phyloP scores from a whole-genome alignment of 1,140 invertebrate genomes.

The Whitmania pigra region DNA sequence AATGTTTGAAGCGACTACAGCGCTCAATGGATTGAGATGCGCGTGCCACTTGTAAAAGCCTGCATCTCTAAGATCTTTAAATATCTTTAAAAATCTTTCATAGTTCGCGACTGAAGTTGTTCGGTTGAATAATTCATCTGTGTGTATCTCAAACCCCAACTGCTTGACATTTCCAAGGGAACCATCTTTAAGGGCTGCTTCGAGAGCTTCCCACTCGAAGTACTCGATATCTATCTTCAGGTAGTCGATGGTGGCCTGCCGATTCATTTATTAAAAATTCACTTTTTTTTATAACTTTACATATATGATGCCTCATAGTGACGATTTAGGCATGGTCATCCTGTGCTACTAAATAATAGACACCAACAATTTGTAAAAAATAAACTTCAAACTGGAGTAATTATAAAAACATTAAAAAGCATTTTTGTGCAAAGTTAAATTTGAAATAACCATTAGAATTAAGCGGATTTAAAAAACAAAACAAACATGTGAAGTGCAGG shows the following conservation, averaged over 20 bases:
- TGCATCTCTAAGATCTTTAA: slow-evolving; percentile 1
- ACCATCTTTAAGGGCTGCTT: not conserved
- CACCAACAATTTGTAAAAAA: no score
- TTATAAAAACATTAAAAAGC: no score
- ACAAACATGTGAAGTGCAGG: no score
- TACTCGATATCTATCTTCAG: slow-evolving; percentile 17
- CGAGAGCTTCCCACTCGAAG: slow-evolving; percentile 3
- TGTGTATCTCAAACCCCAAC: slow-evolving; percentile 10
- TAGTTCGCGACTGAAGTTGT: not conserved
- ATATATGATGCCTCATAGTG: no score
- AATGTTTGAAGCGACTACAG: not conserved
- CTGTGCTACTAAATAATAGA: no score
- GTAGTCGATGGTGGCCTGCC: not conserved
- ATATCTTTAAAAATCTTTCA: not conserved
- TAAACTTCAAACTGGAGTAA: no score
- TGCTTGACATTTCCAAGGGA: slow-evolving; percentile 12
- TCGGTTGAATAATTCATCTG: not conserved
- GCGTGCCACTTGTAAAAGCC: slow-evolving; percentile 10
- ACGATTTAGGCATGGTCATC: no score
- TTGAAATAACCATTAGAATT: no score
- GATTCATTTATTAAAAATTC: not conserved
- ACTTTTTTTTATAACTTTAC: not conserved
- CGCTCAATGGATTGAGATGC: not conserved
- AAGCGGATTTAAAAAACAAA: no score
- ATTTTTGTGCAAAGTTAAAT: no score